Evolutionary conservation across 1,140 invertebrate species (phyloP).

Genomic region (Metaphire vulgaris): DNA sequence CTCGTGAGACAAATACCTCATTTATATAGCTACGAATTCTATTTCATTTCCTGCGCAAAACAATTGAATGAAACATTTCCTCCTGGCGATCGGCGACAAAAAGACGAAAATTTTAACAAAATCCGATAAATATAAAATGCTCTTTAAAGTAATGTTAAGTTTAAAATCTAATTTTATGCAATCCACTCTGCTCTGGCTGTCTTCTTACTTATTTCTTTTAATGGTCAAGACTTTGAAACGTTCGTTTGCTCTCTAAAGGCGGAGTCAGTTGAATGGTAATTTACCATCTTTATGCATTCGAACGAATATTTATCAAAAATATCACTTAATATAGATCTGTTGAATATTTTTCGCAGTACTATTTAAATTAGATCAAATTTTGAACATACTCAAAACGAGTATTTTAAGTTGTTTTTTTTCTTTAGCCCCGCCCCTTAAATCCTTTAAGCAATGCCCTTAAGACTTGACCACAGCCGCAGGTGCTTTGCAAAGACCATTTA

Average conservation of each 20-base stretch:
- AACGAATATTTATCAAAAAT: background rate
- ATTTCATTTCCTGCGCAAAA: too few species aligned
- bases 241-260: background rate
- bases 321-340: background rate
- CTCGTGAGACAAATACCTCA: background rate
- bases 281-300: background rate
- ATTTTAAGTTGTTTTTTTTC: too few species aligned
- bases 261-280: background rate
- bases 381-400: too few species aligned
- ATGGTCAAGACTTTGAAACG: background rate
- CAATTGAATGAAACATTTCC: too few species aligned
- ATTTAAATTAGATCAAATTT: too few species aligned
- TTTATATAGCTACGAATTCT: background rate
- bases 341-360: background rate
- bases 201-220: background rate
- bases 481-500: too few species aligned
- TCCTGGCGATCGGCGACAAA: background rate
- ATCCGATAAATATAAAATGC: background rate
- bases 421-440: too few species aligned
- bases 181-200: background rate
- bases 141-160: too few species aligned
- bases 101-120: background rate
- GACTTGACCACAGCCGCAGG: too few species aligned
- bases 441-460: too few species aligned
- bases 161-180: too few species aligned